Conservation (phyloP, 2,797 vertebrate genomes). For the Melanogrammus aeglefinus region DNA sequence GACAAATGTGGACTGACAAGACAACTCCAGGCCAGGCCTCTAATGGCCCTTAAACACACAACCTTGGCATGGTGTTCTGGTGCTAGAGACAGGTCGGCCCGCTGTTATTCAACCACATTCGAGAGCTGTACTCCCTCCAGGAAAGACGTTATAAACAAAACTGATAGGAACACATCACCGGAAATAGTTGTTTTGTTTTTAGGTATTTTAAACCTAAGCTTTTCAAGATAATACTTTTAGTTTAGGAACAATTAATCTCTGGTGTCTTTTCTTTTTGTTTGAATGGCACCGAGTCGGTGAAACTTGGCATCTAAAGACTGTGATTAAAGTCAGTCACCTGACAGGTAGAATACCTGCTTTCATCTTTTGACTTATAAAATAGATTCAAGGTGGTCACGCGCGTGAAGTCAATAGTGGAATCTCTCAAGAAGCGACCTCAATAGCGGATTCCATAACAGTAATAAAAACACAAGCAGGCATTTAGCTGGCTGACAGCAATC, state of each 20-base stretch:
- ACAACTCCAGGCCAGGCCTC: constrained; percentile 56
- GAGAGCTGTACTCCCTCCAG: background rate
- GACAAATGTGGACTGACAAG: constrained; percentile 66
- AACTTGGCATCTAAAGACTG: background rate
- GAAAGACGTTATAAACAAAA: background rate
- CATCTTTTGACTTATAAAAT: constrained; percentile 16
- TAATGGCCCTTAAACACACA: constrained; percentile 47
- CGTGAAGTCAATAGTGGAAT: constrained; percentile 28
- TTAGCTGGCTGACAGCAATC: constrained; percentile 61
- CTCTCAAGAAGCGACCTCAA: constrained; percentile 3
- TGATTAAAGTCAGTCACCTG: background rate
- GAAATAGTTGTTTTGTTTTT: background rate
- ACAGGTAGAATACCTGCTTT: constrained; percentile 12
- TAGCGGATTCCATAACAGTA: constrained; percentile 53
- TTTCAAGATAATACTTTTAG: too few relatives aligned
- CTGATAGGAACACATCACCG: background rate
- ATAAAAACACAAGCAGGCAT: constrained; percentile 67
- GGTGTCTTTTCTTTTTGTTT: background rate
- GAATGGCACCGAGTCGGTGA: background rate
- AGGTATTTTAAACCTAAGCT: too few relatives aligned
- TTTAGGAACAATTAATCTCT: too few relatives aligned
- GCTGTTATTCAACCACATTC: constrained; percentile 26
- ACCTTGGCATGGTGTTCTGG: background rate
- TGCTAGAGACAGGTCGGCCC: constrained; percentile 37
- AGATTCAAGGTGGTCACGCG: constrained; percentile 13